Percentiles rank a stretch among this genome's conserved stretches.
These are phyloP conservation scores for Heliocidaris erythrogramma DNA, from an alignment of 35 echinoderm and acorn worm genomes.

Conservation along the genomic window DNA sequence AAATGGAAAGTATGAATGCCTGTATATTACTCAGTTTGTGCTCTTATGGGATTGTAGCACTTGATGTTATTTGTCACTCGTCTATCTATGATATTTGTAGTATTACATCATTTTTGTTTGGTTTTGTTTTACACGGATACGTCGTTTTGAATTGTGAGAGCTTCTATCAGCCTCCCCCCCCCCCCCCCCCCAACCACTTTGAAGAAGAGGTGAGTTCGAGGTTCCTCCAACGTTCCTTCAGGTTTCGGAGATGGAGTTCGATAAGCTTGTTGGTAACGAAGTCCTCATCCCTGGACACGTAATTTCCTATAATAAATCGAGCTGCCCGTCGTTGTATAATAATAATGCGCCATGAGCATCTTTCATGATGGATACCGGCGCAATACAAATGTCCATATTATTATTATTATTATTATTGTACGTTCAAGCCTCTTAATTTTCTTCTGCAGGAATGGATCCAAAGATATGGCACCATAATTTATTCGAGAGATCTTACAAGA, in stretches of 20 bases:
- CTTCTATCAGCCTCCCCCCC: not conserved
- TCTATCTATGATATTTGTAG: constrained; percentile 13
- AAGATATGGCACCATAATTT: too few species aligned
- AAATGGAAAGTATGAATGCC: not conserved
- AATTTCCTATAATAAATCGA: not conserved
- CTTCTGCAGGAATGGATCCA: too few species aligned
- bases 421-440: too few species aligned
- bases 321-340: too few species aligned
- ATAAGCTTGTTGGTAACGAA: not conserved
- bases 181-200: not conserved
- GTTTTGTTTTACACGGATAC: not conserved
- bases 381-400: too few species aligned
- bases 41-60: not conserved
- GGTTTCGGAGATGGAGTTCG: not conserved
- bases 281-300: not conserved
- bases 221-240: not conserved
- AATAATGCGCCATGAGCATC: too few species aligned
- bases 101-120: not conserved
- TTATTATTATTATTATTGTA: too few species aligned
- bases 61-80: not conserved
- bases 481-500: too few species aligned
- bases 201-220: constrained; percentile 23
- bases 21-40: not conserved
- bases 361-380: too few species aligned
- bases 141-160: not conserved